These are phyloP conservation scores for Clarias pachynema DNA, from an alignment of 2,797 vertebrate genomes.

Conservation along the genomic window DNA sequence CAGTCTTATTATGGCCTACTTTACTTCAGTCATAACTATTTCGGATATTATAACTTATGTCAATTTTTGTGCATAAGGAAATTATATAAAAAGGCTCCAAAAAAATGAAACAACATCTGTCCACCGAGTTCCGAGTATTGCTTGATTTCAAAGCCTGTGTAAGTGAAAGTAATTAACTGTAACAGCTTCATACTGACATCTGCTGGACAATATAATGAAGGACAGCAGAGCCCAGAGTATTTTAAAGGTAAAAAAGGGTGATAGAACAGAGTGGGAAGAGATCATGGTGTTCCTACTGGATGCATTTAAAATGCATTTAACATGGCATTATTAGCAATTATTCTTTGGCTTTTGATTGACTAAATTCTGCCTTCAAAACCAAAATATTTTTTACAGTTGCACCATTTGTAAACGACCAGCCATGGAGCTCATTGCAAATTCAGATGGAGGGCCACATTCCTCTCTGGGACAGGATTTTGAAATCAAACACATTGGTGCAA, in stretches of 20 bases:
- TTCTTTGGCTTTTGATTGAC: neutral
- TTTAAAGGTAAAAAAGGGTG: neutral
- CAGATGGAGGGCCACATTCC: neutral
- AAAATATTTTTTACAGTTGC: neutral
- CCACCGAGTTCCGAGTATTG: neutral
- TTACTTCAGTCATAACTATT: conserved; percentile 1
- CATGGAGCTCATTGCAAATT: neutral
- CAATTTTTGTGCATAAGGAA: neutral
- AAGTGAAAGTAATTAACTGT: neutral
- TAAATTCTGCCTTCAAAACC: neutral
- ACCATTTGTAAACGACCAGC: neutral
- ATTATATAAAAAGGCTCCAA: neutral
- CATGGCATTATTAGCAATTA: neutral
- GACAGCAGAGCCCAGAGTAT: conserved; percentile 22
- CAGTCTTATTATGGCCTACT: neutral
- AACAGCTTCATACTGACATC: conserved; percentile 64
- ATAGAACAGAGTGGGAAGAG: neutral
- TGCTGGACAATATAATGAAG: conserved; percentile 58
- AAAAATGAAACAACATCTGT: neutral
- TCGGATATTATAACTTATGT: neutral
- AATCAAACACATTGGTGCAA: neutral
- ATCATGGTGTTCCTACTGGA: neutral
- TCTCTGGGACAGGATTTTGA: neutral
- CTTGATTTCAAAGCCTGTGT: neutral
- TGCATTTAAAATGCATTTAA: neutral